Evolutionary conservation across 2,888 invertebrate species (phyloP).

Genomic region (Tenthredo notha): DNA sequence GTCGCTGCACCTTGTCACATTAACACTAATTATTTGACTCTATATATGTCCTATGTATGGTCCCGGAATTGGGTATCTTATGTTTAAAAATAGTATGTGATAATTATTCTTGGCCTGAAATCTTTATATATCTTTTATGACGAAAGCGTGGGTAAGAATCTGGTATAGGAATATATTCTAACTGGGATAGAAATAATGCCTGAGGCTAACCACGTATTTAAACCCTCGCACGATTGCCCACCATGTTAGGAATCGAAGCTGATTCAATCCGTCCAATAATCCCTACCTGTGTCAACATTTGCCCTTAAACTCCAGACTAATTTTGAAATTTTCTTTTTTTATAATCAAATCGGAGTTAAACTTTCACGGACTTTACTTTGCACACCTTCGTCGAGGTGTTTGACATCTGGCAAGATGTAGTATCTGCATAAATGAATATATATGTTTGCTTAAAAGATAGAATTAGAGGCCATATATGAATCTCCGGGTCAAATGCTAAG

Average conservation of each 20-base stretch:
- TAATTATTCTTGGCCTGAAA: neutral
- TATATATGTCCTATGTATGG: neutral
- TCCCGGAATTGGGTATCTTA: neutral
- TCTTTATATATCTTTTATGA: neutral
- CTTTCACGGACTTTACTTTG: neutral
- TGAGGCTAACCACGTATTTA: slow-evolving; percentile 50
- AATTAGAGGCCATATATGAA: neutral
- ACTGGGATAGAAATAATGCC: slow-evolving; percentile 38
- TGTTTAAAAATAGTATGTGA: neutral
- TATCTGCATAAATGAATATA: neutral
- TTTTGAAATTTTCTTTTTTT: slow-evolving; percentile 24
- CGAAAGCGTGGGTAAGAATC: neutral
- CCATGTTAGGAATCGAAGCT: slow-evolving; percentile 4
- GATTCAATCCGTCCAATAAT: slow-evolving; percentile 39
- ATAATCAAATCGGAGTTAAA: neutral
- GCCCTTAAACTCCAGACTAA: neutral
- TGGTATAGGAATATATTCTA: neutral
- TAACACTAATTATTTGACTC: neutral
- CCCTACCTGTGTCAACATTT: slow-evolving; percentile 35
- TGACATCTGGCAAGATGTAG: neutral
- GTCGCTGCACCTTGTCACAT: neutral
- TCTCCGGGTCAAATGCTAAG: neutral
- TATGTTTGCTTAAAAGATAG: neutral
- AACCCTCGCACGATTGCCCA: neutral
- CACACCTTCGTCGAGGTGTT: neutral